Evolutionary conservation across 2,797 vertebrate species (phyloP).

Genomic region (Meda fulgida): DNA sequence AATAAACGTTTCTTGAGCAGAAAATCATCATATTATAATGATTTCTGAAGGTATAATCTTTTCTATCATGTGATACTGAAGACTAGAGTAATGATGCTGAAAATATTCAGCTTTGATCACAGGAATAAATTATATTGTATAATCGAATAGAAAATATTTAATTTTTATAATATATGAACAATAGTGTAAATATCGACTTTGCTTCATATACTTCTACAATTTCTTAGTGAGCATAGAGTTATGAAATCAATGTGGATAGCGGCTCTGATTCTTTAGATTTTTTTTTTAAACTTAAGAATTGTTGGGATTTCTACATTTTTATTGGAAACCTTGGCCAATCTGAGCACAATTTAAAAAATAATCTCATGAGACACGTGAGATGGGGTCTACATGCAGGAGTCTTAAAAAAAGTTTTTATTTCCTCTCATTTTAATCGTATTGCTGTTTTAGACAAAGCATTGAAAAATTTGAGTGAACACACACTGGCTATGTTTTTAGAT

Average conservation of each 20-base stretch:
- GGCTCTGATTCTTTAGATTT: not conserved
- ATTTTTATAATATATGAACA: not conserved
- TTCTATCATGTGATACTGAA: not conserved
- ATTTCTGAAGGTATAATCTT: constrained; percentile 1
- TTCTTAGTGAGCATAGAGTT: no score
- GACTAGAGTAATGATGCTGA: not conserved
- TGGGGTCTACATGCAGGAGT: not conserved
- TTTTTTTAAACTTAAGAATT: not conserved
- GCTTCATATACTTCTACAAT: not conserved
- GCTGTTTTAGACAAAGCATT: not conserved
- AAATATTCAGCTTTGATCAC: not conserved
- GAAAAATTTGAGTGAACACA: not conserved
- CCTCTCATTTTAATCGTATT: not conserved
- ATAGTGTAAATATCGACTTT: not conserved
- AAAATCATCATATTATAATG: not conserved
- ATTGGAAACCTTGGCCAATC: not conserved
- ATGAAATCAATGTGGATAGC: not conserved
- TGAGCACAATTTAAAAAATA: not conserved
- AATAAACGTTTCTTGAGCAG: no score
- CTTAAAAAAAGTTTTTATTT: not conserved
- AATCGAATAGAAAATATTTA: not conserved
- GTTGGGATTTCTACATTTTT: not conserved
- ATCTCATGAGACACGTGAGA: not conserved
- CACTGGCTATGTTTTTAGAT: not conserved
- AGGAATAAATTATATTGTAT: not conserved